phyloP scores from a whole-genome alignment of 2,888 invertebrate species.

The Ephialtes manifestator region DNA sequence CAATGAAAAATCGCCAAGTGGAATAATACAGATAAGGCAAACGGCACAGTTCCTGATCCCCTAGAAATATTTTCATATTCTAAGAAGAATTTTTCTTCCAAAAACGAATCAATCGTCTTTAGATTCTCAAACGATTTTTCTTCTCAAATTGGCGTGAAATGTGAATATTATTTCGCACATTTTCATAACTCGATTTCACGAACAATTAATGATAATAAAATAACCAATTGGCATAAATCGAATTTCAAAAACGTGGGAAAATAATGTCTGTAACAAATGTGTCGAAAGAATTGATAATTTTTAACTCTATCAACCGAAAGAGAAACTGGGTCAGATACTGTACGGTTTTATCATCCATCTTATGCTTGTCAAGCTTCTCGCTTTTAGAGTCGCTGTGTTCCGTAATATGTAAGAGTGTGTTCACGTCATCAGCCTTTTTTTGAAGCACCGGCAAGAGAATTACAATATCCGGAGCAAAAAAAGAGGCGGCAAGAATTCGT shows the following conservation, averaged over 20 bases:
- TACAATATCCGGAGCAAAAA: background rate
- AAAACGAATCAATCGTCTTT: background rate
- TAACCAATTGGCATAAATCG: background rate
- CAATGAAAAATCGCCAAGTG: conserved; percentile 17
- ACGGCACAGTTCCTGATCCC: conserved; percentile 22
- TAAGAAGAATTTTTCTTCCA: background rate
- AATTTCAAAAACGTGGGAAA: background rate
- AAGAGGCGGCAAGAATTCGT: conserved; percentile 50
- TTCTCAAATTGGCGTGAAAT: background rate
- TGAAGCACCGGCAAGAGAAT: conserved; percentile 5
- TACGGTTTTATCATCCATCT: conserved; percentile 6
- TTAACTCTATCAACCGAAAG: background rate
- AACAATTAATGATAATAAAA: background rate
- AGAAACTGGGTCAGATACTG: background rate
- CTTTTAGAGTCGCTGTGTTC: background rate
- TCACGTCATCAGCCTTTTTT: conserved; percentile 6
- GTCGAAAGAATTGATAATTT: background rate
- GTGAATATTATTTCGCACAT: background rate
- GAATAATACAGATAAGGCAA: conserved; percentile 30
- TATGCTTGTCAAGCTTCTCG: background rate
- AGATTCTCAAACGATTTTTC: background rate
- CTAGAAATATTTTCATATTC: background rate
- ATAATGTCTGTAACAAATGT: background rate
- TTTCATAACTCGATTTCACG: background rate
- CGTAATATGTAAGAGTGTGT: background rate